Base-by-base conservation (phyloP, 2,797 vertebrate genomes). In the Chelonia mydas region DNA sequence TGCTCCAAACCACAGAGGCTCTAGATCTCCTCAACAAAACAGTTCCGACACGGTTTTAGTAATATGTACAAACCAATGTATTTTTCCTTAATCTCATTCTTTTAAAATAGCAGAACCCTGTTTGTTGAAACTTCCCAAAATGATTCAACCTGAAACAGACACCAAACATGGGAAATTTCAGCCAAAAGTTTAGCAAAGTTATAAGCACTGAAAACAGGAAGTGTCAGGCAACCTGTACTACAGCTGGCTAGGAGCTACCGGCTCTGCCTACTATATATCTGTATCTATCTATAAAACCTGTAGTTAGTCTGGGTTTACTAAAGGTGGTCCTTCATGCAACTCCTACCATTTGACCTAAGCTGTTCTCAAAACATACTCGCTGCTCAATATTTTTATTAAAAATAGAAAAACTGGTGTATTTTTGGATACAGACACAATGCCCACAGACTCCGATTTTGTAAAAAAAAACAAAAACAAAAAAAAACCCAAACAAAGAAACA, bases 281-380 rank as follows among this genome's bases (percentile, higher is more conserved):
- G 6, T 15, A 6, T 2, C 3, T 53, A 10, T 37, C 11, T 2
- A 27, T 76, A 27, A 41, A 27, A 25, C 45, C 31, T 5, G 61
- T 65, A 65, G 61, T 65, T 37, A 76, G 25, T 76, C 5, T 53
- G 15, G 84, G 55, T 31, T 85, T 0, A 0, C 81, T 41, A 94
- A 87, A 86, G 4, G 54, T 13, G 11, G 4, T 33, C 6, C 21
- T 86, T 45, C 37, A 15, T 27, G 19, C n/a, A 50, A 65, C 0
- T 0, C 41, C 74, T 55, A 90, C 11, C 37, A 76, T 27, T 0
- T 6, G 0, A 28, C 23, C 53, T n/a, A 84, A 54, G 2, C 0
- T 49, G 19, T 59, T 79, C 25, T 12, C 57, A 80, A 61, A 90
- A 81, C 49, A 33, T 61, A 61, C 15, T 61, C 49, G 81, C 2